phyloP scores from a whole-genome alignment of 2,888 invertebrate species.

The Drosophila pegasa region DNA sequence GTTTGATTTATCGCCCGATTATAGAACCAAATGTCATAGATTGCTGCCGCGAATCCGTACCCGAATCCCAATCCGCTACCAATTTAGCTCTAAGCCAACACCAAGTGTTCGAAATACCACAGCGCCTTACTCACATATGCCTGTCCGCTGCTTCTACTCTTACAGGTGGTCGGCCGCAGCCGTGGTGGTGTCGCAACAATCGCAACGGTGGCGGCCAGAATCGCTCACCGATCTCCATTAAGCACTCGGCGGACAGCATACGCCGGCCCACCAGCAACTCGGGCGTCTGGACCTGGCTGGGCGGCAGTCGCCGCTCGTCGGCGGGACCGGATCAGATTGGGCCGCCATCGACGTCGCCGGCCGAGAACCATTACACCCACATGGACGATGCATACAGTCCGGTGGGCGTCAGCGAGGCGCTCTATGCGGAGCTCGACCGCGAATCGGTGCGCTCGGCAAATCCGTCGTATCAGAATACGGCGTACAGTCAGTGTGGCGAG shows the following conservation, averaged over 20 bases:
- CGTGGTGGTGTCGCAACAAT: constrained; percentile 85
- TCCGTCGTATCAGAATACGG: constrained; percentile 90
- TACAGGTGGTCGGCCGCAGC: constrained; percentile 83
- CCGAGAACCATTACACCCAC: constrained; percentile 90
- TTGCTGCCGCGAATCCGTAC: constrained; percentile 45
- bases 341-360: constrained; percentile 86
- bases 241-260: constrained; percentile 85
- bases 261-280: constrained; percentile 85
- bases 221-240: constrained; percentile 83
- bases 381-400: constrained; percentile 88
- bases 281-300: constrained; percentile 85
- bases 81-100: constrained; percentile 12
- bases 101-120: constrained; percentile 48
- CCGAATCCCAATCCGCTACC: constrained; percentile 27
- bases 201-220: constrained; percentile 82
- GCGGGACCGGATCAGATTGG: constrained; percentile 85
- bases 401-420: constrained; percentile 87
- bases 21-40: constrained; percentile 78
- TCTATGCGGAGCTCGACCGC: constrained; percentile 90
- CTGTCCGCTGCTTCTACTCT: constrained; percentile 18
- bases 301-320: constrained; percentile 83
- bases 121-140: constrained; percentile 45
- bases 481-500: constrained; percentile 87
- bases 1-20: constrained; percentile 81
- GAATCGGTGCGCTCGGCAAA: constrained; percentile 86